Base-by-base conservation (phyloP, 2,113 vertebrate genomes). In the Zosterops japonicus region DNA sequence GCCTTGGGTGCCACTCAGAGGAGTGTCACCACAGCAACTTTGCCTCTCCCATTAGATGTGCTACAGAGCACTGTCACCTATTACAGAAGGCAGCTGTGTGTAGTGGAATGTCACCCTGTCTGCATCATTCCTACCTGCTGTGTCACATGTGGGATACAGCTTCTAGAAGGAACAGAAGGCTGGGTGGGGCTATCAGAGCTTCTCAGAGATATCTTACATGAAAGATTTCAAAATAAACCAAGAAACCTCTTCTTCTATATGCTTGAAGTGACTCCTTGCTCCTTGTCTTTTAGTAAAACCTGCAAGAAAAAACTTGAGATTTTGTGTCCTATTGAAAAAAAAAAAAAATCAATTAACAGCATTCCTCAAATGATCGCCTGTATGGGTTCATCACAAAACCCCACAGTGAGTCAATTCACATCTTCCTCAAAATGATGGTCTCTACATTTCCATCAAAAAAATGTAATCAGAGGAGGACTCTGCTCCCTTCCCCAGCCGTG, bases 361-460 rank as follows among this genome's bases (percentile, higher is more conserved):
- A 7, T 65, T 72, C 22, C 9, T 11, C 35, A 87, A 17, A 17
- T 76, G 47, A 65, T 4, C 52, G 19, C 9, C 29, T 60, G 6
- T 39, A 52, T 1, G 8, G 28, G 14, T 67, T 47, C 23, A 35
- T 33, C 14, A 53, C 29, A 82, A 87, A 87, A 50, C 11, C 18
- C 44, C 20, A n/a, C 1, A 1, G 14, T 35, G 33, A 47, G 16
- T 33, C 75, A 70, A 65, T 50, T 33, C 65, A 19, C 23, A 3
- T 82, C 46, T 67, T 87, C 24, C 46, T 79, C 70, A 71, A 41
- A 94, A 60, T 0, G 0, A 18, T 8, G 11, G 8, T 28, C 42
- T 76, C 72, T 87, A 50, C 20, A 49, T 77, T 89, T 84, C 55
- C 50, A 44, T 79, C 44, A 92, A 49, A 52, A 92, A 85, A 94